Evolutionary conservation across 2,113 vertebrate species (phyloP), one percentile per base, ranked within the genome.

Genomic region (Echinops telfairi): DNA sequence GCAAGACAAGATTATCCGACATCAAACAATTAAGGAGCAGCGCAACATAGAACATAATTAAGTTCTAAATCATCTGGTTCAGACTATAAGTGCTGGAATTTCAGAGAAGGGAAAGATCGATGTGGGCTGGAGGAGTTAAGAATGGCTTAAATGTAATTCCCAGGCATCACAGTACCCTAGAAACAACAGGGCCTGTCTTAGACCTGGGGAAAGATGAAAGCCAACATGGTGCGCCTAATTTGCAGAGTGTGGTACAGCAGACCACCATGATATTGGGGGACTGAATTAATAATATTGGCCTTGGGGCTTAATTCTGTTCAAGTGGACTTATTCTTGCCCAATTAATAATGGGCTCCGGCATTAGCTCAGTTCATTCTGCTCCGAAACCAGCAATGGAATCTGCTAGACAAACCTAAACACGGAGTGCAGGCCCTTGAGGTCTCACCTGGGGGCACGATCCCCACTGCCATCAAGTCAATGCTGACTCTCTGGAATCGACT

Each of bases 91-190:
- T 85, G 75, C 88, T 77, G 70, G 77, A 84, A 71, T 95, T 95
- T 94, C 92, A 96, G 95, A 95, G 83, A 86, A 86, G 22, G 20
- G 66, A 94, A 95, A 95, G 95, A 96, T 97, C 96, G 88, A 96
- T 96, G 96, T 92, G 79, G 94, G 83, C 94, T 93, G 66, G 85
- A 95, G 95, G 97, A 95, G 95, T 96, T 97, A 97, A 96, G 91
- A 64, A 93, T 82, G 95, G 96, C 97, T 97, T 97, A 96, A 96
- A 90, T 88, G 64, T 97, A 97, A 96, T 95, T 96, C 95, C 94
- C 86, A 16, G 86, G 96, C 96, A 96, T 95, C 77, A 94, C 77
- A 47, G 83, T 83, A 36, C 83, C 17, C 76, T 91, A 86, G 82
- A 95, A 96, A 94, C 90, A 92, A 70, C 86, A 80, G 79, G 10